phyloP scores from a whole-genome alignment of 2,797 vertebrate species.

The Gymnopithys bicolor region DNA sequence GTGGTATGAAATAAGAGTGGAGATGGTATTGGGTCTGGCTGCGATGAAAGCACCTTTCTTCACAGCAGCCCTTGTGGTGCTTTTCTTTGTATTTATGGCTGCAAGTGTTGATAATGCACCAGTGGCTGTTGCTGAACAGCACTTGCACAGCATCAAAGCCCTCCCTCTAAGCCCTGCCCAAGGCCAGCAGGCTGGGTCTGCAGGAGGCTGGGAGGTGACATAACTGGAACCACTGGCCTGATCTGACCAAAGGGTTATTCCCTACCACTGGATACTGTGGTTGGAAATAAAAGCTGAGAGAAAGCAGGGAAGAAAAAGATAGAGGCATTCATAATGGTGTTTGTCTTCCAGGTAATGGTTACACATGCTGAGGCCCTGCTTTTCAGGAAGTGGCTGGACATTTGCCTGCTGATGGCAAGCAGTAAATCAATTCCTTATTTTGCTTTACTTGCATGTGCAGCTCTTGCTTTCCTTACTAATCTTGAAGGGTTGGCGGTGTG shows the following conservation, averaged over 20 bases:
- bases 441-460: not conserved
- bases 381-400: not conserved
- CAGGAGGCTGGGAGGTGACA: not conserved
- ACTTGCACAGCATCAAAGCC: not conserved
- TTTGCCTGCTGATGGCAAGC: not conserved
- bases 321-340: not conserved
- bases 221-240: not conserved
- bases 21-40: not conserved
- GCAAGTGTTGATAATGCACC: not conserved
- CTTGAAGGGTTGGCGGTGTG: not conserved
- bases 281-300: not conserved
- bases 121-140: not conserved
- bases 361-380: not conserved
- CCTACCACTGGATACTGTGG: not conserved
- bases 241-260: not conserved
- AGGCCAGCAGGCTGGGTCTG: not conserved
- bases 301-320: not conserved
- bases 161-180: rapidly evolving
- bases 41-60: not conserved
- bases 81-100: no score
- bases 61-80: no score
- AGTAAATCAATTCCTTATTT: not conserved
- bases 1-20: not conserved
- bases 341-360: not conserved
- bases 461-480: not conserved